Conservation (phyloP, 2,113 vertebrate species). For the Pseudopipra pipra region DNA sequence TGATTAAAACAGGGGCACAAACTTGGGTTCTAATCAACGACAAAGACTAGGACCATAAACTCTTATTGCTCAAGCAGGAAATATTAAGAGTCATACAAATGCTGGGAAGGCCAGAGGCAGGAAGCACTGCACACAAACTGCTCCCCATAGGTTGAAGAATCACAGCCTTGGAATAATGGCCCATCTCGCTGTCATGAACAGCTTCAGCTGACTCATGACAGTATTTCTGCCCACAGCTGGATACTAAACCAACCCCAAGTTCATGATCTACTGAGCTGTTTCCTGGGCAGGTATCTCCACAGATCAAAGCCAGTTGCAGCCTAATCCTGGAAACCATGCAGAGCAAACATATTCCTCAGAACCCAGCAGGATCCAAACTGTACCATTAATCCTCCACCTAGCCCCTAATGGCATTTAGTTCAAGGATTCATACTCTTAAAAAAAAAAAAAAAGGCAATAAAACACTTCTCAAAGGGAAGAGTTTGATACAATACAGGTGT, state of each 20-base stretch:
- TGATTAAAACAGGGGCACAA: slow-evolving; percentile 71
- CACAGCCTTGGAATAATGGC: neutral
- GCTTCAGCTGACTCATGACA: neutral
- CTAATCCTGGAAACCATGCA: neutral
- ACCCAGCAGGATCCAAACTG: neutral
- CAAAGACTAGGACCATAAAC: slow-evolving; percentile 55
- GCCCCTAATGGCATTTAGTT: neutral
- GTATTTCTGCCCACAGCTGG: neutral
- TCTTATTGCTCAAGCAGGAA: slow-evolving; percentile 53
- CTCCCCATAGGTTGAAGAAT: neutral
- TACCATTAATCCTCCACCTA: neutral
- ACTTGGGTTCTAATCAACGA: slow-evolving; percentile 65
- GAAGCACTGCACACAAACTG: neutral
- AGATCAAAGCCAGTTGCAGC: neutral
- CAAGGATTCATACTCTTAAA: neutral
- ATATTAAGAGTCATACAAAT: slow-evolving; percentile 7
- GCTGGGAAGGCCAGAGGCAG: neutral
- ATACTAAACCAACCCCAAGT: neutral
- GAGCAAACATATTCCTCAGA: neutral
- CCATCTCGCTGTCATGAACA: neutral
- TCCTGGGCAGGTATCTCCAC: neutral
- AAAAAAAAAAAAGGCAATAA: neutral
- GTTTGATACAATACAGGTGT: neutral
- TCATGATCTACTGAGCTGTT: neutral
- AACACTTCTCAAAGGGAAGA: neutral